Evolutionary conservation across 2,113 vertebrate species (phyloP).

Genomic region (Hemicordylus capensis): DNA sequence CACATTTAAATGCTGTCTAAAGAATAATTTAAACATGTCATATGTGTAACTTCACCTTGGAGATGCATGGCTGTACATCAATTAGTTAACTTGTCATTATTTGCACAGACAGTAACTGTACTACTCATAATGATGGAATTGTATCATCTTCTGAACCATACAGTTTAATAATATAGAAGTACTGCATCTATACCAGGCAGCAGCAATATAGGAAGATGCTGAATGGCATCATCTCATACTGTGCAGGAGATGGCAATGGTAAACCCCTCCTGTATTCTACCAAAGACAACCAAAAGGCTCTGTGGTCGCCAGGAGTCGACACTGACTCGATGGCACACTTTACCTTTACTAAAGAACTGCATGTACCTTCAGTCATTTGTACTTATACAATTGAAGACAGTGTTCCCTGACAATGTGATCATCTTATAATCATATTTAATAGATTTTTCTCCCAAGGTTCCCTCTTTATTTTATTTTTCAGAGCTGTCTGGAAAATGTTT

Average conservation of each 20-base stretch:
- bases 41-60: slow-evolving; percentile 37
- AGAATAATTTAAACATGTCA: slow-evolving; percentile 37
- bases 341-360: too few species aligned
- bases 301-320: too few species aligned
- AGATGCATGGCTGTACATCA: slow-evolving; percentile 21
- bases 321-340: too few species aligned
- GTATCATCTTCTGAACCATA: background rate
- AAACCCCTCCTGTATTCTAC: too few species aligned
- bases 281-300: too few species aligned
- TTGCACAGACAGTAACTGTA: slow-evolving; percentile 44
- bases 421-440: background rate
- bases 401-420: background rate
- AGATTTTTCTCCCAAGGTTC: background rate
- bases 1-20: background rate
- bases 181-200: too few species aligned
- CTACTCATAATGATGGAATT: slow-evolving; percentile 19
- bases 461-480: slow-evolving; percentile 44
- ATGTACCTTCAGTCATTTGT: background rate
- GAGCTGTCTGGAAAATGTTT: slow-evolving; percentile 59
- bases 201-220: too few species aligned
- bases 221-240: too few species aligned
- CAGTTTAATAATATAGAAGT: background rate
- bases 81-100: slow-evolving; percentile 51
- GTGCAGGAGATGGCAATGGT: too few species aligned
- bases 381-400: background rate